Base-by-base conservation (phyloP, 1,140 invertebrate genomes). In the Drosophila willistoni region DNA sequence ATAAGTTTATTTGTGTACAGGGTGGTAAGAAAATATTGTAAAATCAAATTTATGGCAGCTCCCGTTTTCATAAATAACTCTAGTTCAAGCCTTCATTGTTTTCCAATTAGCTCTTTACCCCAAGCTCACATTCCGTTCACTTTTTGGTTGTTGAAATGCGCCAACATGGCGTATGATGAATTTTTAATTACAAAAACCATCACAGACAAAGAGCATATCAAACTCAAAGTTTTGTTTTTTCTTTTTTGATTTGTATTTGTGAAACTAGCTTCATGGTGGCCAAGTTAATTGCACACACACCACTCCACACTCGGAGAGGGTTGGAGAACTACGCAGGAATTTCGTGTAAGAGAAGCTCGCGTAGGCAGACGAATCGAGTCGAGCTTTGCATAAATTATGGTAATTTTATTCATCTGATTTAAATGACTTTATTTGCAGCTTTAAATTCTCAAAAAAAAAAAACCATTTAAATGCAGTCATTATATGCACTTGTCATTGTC, bases 161-260 rank as follows among this genome's bases (percentile, higher is more conserved):
- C 73, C 81, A 85, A 86, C 74, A 65, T 87, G 79, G 83, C 83
- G 83, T 86, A 86, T 87, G 83, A 86, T 86, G 83, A 86, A 87
- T 86, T 86, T 87, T 86, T 86, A 87, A 86, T 86, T 86, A 87
- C 83, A 75, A 66, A 75, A 66, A 55, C 51, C n/a, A 60, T 39
- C 47, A 62, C 7, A 54, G 34, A 67, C 62, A 63, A 54, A 33
- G 42, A 56, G 22, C 39, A 9, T 44, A 69, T 69, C 39, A 76
- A 65, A 64, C 64, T 72, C 54, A 34, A 63, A 80, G 62, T 14
- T 63, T 33, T 14, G 33, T 33, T 13, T 36, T 10, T 36, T 36
- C 9, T 7, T 36, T 10, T 36, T 12, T 36, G 3, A 12, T 36
- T 51, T 22, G 17, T 22, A 12, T 12, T 51, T 51, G 44, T 22